Evolutionary conservation across 2,797 vertebrate genomes (phyloP), one percentile per base, ranked within the genome.

Genomic region (Acanthopagrus latus): DNA sequence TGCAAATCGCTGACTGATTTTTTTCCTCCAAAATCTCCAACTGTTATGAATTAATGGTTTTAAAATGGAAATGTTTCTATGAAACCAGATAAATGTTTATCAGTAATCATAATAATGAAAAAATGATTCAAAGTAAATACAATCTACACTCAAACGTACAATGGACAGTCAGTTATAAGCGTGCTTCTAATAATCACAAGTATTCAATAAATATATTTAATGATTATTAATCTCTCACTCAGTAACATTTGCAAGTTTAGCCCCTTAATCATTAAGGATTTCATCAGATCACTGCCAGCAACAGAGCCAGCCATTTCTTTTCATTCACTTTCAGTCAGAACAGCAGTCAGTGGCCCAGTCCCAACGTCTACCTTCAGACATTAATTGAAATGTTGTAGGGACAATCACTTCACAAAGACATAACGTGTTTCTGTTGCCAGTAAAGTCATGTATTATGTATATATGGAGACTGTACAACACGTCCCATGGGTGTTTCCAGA

Each of bases 231-330:
- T 72, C 51, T 86, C 44, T 3, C 25, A 12, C 59, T 64, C 18
- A 4, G 23, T 58, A 77, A 78, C 56, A 76, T 58, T 58, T 41
- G n/a, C 33, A 69, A 60, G 7, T 72, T 79, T 56, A 79, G 72
- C 54, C 52, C 78, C 73, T 83, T 74, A 78, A 54, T 86, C 41
- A 73, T 87, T 64, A 80, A 84, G 73, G 78, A 80, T 70, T 85
- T 71, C 54, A 77, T n/a, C 43, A 77, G 50, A 63, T 85, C 75
- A 76, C 74, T 74, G 57, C 72, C 74, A 77, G 84, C 74, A 12
- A 64, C 77, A 54, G 50, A 62, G 59, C 63, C 71, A 76, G 71
- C 21, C 54, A 64, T 44, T 56, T 41, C 52, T 63, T 56, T 74
- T 65, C 27, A 74, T 67, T 77, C 67, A 54, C 54, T 58, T 38